Conservation (phyloP, 37 sponge, comb jelly and placozoan genomes). For the Haliclona indistincta region DNA sequence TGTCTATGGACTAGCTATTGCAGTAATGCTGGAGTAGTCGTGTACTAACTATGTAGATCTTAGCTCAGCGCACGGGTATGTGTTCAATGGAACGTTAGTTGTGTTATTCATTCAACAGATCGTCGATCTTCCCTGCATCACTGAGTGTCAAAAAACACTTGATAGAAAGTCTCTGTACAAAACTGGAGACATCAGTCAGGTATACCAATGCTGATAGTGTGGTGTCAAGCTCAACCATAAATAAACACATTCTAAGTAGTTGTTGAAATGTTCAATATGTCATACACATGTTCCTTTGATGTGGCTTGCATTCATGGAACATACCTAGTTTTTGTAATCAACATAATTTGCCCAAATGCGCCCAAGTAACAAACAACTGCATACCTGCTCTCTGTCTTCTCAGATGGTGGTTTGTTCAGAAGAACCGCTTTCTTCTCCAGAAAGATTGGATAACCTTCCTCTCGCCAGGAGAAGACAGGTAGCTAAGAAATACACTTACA, state of each 20-base stretch:
- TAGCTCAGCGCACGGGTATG: no score
- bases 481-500: constrained; percentile 63
- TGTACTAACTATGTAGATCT: no score
- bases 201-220: constrained; percentile 28
- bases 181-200: constrained; percentile 93
- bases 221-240: not conserved
- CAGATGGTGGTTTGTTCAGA: constrained; percentile 55
- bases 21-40: no score
- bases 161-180: constrained; percentile 95
- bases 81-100: no score
- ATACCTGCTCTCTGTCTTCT: not conserved
- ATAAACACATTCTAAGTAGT: not conserved
- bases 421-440: constrained; percentile 44
- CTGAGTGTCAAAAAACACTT: constrained; percentile 93
- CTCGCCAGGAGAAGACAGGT: constrained; percentile 66
- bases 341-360: no score
- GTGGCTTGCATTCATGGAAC: not conserved
- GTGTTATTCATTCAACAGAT: no score
- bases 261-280: constrained; percentile 1
- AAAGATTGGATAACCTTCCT: constrained; percentile 42
- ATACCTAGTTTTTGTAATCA: no score
- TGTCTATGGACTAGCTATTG: no score
- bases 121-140: constrained; percentile 87
- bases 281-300: not conserved
- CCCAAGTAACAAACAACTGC: no score